Evolutionary conservation across 2,888 invertebrate species (phyloP).

Genomic region (Crioceris asparagi): DNA sequence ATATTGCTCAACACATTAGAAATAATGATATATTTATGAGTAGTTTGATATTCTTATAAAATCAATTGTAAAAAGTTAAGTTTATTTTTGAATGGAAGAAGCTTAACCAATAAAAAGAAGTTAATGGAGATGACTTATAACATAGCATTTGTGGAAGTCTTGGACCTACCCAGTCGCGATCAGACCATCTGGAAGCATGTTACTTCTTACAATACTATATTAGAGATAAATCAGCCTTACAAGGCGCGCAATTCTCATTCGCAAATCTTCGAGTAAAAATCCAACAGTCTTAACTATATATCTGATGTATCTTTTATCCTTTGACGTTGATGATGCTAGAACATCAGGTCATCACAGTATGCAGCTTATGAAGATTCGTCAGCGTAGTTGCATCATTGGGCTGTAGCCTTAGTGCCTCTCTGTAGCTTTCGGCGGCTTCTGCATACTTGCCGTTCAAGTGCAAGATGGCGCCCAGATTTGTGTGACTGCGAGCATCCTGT

Average conservation of each 20-base stretch:
- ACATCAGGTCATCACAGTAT: conserved; percentile 45
- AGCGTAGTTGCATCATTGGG: conserved; percentile 83
- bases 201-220: background rate
- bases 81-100: too few species aligned
- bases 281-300: background rate
- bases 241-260: background rate
- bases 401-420: conserved; percentile 72
- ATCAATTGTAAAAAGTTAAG: too few species aligned
- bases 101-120: too few species aligned
- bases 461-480: conserved; percentile 89
- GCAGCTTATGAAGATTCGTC: conserved; percentile 74
- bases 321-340: conserved; percentile 8
- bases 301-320: background rate
- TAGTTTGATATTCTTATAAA: too few species aligned
- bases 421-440: conserved; percentile 80
- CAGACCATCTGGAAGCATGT: too few species aligned
- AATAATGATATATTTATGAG: too few species aligned
- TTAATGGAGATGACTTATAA: too few species aligned
- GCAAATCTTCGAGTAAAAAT: conserved; percentile 1
- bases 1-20: too few species aligned
- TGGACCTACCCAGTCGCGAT: too few species aligned
- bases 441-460: conserved; percentile 85
- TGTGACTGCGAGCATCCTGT: conserved; percentile 81
- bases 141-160: too few species aligned
- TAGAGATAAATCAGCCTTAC: background rate